Base-by-base conservation (phyloP, 2,888 invertebrate genomes). In the Acanthosoma haemorrhoidale region DNA sequence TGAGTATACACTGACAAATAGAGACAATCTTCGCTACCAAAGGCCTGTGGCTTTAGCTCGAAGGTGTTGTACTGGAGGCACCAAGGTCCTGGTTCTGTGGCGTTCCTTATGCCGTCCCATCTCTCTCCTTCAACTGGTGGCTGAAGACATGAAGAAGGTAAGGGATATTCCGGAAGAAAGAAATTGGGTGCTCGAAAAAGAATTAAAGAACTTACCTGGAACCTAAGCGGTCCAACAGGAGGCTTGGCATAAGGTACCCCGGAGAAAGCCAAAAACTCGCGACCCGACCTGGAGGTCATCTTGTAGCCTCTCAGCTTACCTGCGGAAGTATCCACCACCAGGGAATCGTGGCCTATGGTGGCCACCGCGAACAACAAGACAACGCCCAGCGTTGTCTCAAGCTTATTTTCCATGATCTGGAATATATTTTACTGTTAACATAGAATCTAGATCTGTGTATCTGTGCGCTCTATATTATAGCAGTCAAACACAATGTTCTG, bases 11-110 rank as follows among this genome's bases (percentile, higher is more conserved):
- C 64, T 11, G 73, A 71, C 1, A 74, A 38, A 15, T 64, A 69
- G 9, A 74, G 59, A 58, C 74, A 74, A 41, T 74, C 74, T 61
- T 74, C 74, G 25, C 68, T 63, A 4, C 74, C 74, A 34, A 67
- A 29, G 5, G 32, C 25, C 9, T 6, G 1, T 3, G 21, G 18
- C 0, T 2, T 15, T 5, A 63, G 15, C 1, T 63, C 38, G 34
- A 38, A 63, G 15, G 39, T 36, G 25, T 63, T 63, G 1, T 3
- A 5, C n/a, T 63, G 63, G 21, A 39, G 6, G 15, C 63, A 63
- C 63, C 36, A 63, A 21, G 63, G 63, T 8, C 63, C 63, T 16
- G 68, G 60, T 25, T 16, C 16, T n/a, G 66, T 60, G 1, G 71
- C 71, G 13, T 41, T 21, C 18, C 39, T 68, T 15, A 71, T 43